Evolutionary conservation across 2,888 invertebrate genomes (phyloP).

Genomic region (Halictus ligatus): DNA sequence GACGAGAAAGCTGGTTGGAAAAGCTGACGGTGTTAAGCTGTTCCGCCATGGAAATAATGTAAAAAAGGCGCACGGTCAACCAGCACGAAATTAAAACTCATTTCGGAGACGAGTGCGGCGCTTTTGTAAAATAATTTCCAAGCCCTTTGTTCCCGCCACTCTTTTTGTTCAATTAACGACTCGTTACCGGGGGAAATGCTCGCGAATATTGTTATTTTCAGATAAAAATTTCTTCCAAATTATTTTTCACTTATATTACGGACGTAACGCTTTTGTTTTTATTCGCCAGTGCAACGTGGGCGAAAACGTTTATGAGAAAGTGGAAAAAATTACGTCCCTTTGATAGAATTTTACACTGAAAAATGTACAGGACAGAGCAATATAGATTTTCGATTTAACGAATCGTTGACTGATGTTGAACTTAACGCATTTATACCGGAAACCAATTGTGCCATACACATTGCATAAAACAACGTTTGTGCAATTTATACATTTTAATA

Average conservation of each 20-base stretch:
- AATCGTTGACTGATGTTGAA: neutral
- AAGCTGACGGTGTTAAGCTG: slow-evolving; percentile 38
- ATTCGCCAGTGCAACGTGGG: neutral
- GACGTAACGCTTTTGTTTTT: neutral
- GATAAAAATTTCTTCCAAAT: slow-evolving; percentile 7
- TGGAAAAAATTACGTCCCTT: neutral
- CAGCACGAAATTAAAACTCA: slow-evolving; percentile 48
- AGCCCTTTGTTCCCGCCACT: slow-evolving; percentile 22
- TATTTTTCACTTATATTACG: slow-evolving; percentile 8
- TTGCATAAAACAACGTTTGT: neutral
- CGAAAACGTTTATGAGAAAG: neutral
- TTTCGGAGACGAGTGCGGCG: slow-evolving; percentile 31
- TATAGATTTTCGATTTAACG: neutral
- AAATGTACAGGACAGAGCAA: neutral
- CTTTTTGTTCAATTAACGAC: slow-evolving; percentile 26
- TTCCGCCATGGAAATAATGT: slow-evolving; percentile 20
- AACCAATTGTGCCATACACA: neutral
- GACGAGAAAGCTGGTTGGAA: neutral
- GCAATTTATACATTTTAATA: too few species aligned
- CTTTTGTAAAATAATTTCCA: slow-evolving; percentile 46
- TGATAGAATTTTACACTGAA: neutral
- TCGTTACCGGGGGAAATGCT: slow-evolving; percentile 14
- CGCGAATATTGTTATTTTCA: slow-evolving; percentile 23
- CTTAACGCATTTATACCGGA: neutral
- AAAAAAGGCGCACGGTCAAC: slow-evolving; percentile 23